Evolutionary conservation across 1,140 invertebrate species (phyloP).

Genomic region (Lucilia sericata): DNA sequence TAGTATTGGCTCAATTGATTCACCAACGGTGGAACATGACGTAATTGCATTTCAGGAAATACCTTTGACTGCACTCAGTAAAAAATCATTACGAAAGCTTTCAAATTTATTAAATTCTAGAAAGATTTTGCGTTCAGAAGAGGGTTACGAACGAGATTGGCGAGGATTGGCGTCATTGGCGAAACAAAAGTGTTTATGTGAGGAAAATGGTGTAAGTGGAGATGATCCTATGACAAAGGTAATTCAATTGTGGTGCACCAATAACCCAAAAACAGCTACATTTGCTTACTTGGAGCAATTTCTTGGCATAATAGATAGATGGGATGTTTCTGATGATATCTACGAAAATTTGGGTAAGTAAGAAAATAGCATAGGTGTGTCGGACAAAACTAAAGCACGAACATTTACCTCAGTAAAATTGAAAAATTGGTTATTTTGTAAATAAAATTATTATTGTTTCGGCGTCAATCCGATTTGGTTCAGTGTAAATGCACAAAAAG

Average conservation of each 20-base stretch:
- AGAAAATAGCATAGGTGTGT: background rate
- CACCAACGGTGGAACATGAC: conserved; percentile 2
- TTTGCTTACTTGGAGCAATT: conserved; percentile 70
- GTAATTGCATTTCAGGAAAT: conserved; percentile 56
- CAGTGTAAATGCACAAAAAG: no score
- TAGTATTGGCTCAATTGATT: conserved; percentile 39
- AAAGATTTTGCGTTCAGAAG: conserved; percentile 72
- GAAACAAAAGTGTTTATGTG: conserved; percentile 53
- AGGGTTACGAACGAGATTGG: conserved; percentile 76
- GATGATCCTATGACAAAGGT: conserved; percentile 71
- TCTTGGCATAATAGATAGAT: conserved; percentile 75
- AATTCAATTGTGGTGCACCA: conserved; percentile 69
- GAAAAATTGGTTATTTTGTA: no score
- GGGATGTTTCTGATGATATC: conserved; percentile 76
- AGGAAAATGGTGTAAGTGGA: conserved; percentile 47
- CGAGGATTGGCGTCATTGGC: conserved; percentile 73
- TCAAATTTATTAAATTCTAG: conserved; percentile 72
- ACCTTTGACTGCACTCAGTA: conserved; percentile 68
- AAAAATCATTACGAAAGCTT: conserved; percentile 68
- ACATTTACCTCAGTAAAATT: no score
- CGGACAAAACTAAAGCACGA: no score
- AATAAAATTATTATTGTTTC: no score
- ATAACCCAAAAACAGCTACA: conserved; percentile 64
- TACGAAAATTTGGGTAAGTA: conserved; percentile 71
- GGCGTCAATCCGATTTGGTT: no score